phyloP scores from a whole-genome alignment of 2,113 vertebrate genomes.

The Hippocampus comes region DNA sequence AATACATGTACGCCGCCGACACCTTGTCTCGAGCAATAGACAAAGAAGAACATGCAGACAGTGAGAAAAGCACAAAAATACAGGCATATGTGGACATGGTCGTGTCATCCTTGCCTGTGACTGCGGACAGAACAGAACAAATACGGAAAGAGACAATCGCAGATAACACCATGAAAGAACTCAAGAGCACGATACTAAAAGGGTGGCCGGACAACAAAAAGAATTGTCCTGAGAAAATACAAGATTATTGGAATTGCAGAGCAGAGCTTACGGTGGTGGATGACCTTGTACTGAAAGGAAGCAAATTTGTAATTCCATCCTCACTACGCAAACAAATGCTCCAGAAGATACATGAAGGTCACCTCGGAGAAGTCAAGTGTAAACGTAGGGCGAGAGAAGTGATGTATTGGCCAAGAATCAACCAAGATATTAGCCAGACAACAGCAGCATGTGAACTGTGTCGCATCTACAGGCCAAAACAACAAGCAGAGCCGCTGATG shows the following conservation, averaged over 20 bases:
- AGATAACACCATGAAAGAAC: slow-evolving; percentile 4
- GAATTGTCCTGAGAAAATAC: no score
- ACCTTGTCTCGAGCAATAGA: slow-evolving; percentile 1
- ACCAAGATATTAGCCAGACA: no score
- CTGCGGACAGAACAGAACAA: slow-evolving; percentile 5
- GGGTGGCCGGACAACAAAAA: no score
- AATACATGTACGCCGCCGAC: not conserved
- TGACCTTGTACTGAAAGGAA: not conserved
- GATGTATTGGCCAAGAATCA: not conserved
- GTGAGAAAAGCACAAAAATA: no score
- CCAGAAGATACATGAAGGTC: not conserved
- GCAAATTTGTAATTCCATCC: not conserved
- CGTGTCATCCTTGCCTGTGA: not conserved
- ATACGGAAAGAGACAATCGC: not conserved
- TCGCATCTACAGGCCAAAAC: not conserved
- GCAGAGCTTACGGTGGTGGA: no score
- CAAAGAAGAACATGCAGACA: not conserved
- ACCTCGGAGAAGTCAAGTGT: not conserved
- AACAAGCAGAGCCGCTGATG: not conserved
- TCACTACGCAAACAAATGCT: not conserved
- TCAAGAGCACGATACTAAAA: not conserved
- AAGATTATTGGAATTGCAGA: no score
- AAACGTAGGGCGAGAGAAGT: no score
- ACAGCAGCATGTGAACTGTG: not conserved
- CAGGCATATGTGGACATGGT: slow-evolving; percentile 4